A percentile compares a stretch with the other conserved stretches of the same genome.
phyloP scores from a whole-genome alignment of 2,797 vertebrate genomes.

The Melanotaenia trifasciata region DNA sequence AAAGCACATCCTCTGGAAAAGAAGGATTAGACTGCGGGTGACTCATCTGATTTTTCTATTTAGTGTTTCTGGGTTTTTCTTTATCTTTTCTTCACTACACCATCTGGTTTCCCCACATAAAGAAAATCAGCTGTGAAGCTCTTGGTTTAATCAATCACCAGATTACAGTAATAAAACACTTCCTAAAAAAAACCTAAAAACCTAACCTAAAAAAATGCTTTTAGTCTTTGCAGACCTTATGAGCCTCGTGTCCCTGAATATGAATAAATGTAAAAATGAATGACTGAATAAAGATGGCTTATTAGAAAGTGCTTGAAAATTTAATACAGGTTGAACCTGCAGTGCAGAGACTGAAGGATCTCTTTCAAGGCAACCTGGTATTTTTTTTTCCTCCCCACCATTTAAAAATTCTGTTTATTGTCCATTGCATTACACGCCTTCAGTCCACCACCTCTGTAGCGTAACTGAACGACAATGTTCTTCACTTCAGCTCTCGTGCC shows the following conservation, averaged over 20 bases:
- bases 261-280: conserved; percentile 4
- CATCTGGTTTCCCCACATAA: conserved; percentile 45
- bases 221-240: too few relatives aligned
- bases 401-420: background rate
- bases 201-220: too few relatives aligned
- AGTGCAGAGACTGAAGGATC: background rate
- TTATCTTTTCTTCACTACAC: conserved; percentile 61
- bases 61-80: conserved; percentile 56
- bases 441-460: background rate
- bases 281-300: conserved; percentile 4
- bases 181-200: too few relatives aligned
- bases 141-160: conserved; percentile 52
- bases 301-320: conserved; percentile 9
- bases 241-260: background rate
- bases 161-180: conserved; percentile 40
- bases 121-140: conserved; percentile 28
- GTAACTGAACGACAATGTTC: background rate
- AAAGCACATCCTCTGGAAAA: conserved; percentile 53
- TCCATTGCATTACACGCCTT: background rate
- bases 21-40: conserved; percentile 37
- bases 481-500: conserved; percentile 40
- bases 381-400: background rate
- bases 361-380: background rate
- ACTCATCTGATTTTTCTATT: conserved; percentile 70
- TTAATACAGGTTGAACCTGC: background rate